Evolutionary conservation across 2,888 invertebrate species (phyloP).

Genomic region (Phengaris arion): DNA sequence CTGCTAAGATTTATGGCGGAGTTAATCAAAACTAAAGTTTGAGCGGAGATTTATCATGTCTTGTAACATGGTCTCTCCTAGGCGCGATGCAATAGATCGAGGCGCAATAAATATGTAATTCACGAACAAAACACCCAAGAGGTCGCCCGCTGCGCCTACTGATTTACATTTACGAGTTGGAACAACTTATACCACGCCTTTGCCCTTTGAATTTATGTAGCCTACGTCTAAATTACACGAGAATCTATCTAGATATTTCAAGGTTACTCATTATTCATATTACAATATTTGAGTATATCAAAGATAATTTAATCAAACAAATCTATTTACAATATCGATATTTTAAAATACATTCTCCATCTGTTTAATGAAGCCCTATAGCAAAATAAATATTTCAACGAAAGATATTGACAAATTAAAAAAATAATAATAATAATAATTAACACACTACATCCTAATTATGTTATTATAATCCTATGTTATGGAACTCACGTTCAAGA

Average conservation of each 20-base stretch:
- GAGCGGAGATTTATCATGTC: conserved; percentile 37
- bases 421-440: too few species aligned
- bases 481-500: too few species aligned
- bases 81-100: conserved; percentile 46
- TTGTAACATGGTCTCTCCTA: conserved; percentile 33
- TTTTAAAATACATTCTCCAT: neutral
- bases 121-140: conserved; percentile 69
- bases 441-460: too few species aligned
- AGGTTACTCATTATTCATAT: conserved; percentile 33
- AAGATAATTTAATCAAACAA: neutral
- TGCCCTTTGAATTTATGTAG: conserved; percentile 70
- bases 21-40: conserved; percentile 33
- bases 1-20: conserved; percentile 23
- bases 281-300: too few species aligned
- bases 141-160: conserved; percentile 73
- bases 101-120: conserved; percentile 64
- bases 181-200: conserved; percentile 64
- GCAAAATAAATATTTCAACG: too few species aligned
- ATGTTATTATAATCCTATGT: too few species aligned
- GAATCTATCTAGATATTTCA: conserved; percentile 36
- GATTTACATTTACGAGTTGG: conserved; percentile 64
- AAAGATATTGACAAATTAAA: too few species aligned
- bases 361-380: too few species aligned
- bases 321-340: neutral
- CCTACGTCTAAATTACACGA: conserved; percentile 59